These are phyloP conservation scores for Danio albolineatus DNA, from an alignment of 2,797 vertebrate genomes.

Conservation along the genomic window DNA sequence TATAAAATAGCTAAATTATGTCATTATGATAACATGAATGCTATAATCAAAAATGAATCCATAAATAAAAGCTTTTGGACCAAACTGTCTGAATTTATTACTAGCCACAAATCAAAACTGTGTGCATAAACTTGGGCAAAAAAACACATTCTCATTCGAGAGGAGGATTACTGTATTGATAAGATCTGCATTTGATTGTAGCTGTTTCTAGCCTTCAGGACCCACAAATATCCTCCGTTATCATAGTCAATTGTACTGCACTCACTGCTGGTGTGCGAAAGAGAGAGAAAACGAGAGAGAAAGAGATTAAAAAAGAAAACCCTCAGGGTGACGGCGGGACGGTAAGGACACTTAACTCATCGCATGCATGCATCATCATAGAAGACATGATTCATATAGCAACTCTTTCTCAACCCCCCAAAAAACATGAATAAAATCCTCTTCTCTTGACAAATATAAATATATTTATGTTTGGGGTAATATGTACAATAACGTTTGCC, in stretches of 20 bases:
- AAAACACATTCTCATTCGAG: neutral
- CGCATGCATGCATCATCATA: constrained; percentile 78
- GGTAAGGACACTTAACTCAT: constrained; percentile 87
- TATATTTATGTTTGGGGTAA: constrained; percentile 80
- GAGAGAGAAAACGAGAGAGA: constrained; percentile 58
- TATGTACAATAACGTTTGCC: constrained; percentile 81
- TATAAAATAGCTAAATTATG: neutral
- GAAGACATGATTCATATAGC: constrained; percentile 74
- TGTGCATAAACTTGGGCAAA: neutral
- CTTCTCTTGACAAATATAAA: constrained; percentile 85
- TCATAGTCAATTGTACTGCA: constrained; percentile 55
- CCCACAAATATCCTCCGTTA: constrained; percentile 1
- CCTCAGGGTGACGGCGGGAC: constrained; percentile 71
- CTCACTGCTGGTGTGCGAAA: constrained; percentile 72
- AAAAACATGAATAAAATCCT: constrained; percentile 78
- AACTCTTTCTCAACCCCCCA: constrained; percentile 70
- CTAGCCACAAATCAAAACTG: neutral
- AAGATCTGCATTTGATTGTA: constrained; percentile 22
- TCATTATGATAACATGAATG: constrained; percentile 1
- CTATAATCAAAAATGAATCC: neutral
- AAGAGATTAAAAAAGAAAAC: constrained; percentile 67
- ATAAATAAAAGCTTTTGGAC: constrained; percentile 18
- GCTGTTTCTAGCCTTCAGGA: neutral
- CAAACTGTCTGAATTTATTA: neutral
- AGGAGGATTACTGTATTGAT: neutral